phyloP scores from a whole-genome alignment of 1,140 invertebrate genomes.

The Scylla paramamosain region DNA sequence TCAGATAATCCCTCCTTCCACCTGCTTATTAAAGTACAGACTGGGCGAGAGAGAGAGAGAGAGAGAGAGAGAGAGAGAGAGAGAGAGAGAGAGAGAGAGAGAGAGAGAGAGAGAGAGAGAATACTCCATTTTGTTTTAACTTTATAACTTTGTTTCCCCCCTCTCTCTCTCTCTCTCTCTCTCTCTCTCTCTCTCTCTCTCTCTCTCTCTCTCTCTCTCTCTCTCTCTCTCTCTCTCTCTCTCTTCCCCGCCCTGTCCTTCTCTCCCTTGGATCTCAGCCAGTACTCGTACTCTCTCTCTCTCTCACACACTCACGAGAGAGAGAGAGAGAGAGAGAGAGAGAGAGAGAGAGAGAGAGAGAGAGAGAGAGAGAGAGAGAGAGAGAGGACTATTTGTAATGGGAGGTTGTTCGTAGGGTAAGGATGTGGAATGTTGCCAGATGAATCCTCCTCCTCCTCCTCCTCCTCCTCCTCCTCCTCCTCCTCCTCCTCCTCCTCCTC shows the following conservation, averaged over 20 bases:
- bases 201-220: conserved; percentile 40
- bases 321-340: no score
- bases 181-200: conserved; percentile 63
- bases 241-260: conserved; percentile 17
- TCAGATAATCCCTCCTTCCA: background rate
- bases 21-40: background rate
- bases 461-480: background rate
- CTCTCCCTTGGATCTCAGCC: background rate
- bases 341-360: no score
- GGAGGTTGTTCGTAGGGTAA: background rate
- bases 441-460: conserved; percentile 18
- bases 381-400: background rate
- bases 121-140: background rate
- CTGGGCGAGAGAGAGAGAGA: background rate
- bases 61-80: background rate
- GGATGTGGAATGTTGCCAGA: conserved; percentile 32
- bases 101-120: conserved; percentile 4
- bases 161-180: background rate
- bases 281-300: background rate
- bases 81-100: conserved; percentile 26
- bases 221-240: conserved; percentile 28
- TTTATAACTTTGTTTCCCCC: no score
- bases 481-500: background rate
- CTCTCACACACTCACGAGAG: background rate
- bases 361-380: conserved; percentile 24